Base-by-base conservation (phyloP, 2,888 invertebrate species). In the Epiperipatus broadwayi region DNA sequence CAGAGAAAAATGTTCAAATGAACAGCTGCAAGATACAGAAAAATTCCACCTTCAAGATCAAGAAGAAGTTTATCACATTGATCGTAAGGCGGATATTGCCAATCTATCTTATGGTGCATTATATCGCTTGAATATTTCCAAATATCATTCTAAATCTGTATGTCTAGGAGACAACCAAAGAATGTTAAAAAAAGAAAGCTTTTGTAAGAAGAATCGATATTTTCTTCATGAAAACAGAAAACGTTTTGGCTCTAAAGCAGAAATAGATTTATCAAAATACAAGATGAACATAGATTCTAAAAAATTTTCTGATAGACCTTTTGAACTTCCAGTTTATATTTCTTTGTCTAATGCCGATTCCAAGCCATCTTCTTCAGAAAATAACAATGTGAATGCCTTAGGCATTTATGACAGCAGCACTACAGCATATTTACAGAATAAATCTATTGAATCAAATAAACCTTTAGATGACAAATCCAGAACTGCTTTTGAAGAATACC, bases 71-170 rank as follows among this genome's bases (percentile, higher is more conserved):
- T 58, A 47, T 41, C 46, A 52, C 34, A 37, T 56, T 12, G 60
- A 60, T 46, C 41, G 50, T 10, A 49, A 46, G 35, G 31, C 49
- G 5, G 58, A 60, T 44, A 43, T 40, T 35, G 50, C 54, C 32
- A 55, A 56, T 39, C 48, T 52, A 43, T 47, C 49, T 3, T 60
- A 55, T 47, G 52, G 52, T 20, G 51, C 52, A 18, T 42, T 60
- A 18, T 56, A 56, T 42, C 53, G 52, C 38, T 46, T 47, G 15
- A 52, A 56, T 37, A 47, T 56, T 18, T 50, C 59, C 3, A 48
- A 45, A 20, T 57, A 54, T 37, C 44, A 46, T n/a, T n/a, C n/a
- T n/a, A n/a, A n/a, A n/a, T n/a, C n/a, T n/a, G n/a, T n/a, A n/a
- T n/a, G n/a, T n/a, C n/a, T n/a, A n/a, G n/a, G n/a, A n/a, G n/a